Evolutionary conservation across 2,888 invertebrate species (phyloP).

Genomic region (Marasmarcha lunaedactyla): DNA sequence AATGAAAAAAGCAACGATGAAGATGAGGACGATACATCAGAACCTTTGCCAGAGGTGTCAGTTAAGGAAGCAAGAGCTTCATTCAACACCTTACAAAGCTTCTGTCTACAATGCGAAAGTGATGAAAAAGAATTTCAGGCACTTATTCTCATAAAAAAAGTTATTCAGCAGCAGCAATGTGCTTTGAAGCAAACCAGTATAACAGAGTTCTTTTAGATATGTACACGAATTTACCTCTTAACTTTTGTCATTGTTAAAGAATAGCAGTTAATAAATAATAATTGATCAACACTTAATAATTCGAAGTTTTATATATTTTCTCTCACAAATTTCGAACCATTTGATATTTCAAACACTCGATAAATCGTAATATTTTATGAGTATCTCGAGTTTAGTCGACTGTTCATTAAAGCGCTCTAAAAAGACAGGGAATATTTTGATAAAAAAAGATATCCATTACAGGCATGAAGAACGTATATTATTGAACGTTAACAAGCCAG

Average conservation of each 20-base stretch:
- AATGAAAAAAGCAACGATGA: conserved; percentile 15
- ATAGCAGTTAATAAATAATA: conserved; percentile 9
- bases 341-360: conserved; percentile 8
- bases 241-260: conserved; percentile 9
- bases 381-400: no score
- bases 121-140: conserved; percentile 17
- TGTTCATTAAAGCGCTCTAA: no score
- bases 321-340: no score
- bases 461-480: no score
- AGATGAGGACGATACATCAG: conserved; percentile 16
- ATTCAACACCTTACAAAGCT: conserved; percentile 18
- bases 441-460: no score
- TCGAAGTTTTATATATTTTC: no score
- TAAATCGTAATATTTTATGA: conserved; percentile 5
- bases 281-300: no score
- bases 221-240: conserved; percentile 8
- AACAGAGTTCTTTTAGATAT: conserved; percentile 15
- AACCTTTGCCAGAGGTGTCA: conserved; percentile 18
- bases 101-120: conserved; percentile 18
- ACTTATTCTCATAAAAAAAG: conserved; percentile 14
- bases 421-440: no score
- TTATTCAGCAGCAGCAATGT: conserved; percentile 11
- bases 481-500: no score
- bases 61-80: conserved; percentile 18
- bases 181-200: conserved; percentile 16